Base-by-base conservation (phyloP, 2,888 invertebrate genomes). In the Phymatocera aterrima region DNA sequence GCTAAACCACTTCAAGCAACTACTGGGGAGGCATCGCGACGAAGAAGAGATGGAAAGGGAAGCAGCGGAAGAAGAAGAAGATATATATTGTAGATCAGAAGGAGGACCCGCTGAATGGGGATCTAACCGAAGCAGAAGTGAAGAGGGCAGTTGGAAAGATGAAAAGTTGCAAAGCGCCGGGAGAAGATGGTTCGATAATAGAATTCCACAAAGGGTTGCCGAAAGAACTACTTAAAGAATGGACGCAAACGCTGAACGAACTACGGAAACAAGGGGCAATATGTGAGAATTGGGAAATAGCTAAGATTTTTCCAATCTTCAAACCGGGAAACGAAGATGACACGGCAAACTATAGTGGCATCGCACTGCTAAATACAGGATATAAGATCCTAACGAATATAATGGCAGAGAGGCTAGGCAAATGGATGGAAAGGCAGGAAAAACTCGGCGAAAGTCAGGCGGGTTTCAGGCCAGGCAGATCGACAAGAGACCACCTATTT, bases 361-460 rank as follows among this genome's bases (percentile, higher is more conserved):
- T 83, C 18, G 79, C 81, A 37, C 60, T 83, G n/a, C 57, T 80
- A 2, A 83, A 83, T 37, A 64, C 79, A 12, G 51, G 80, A 4
- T 60, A 81, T 12, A 85, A 85, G 80, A 57, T 83, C 2, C 82
- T 83, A 37, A 84, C 85, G 0, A 31, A 78, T 0, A 46, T 84
- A 0, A 8, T 84, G 8, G 46, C 75, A 6, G 46, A 64, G 12
- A 57, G 83, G 24, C 24, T 84, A 24, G 31, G 74, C 1, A 40
- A 48, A 5, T 85, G 83, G 84, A 61, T 79, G 51, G 82, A 84
- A 60, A 21, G 40, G 0, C 68, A 82, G 3, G 60, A 82, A 0
- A 83, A 82, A 8, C 64, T 85, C 12, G 83, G 83, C 0, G 84
- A 86, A 61, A 79, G 80, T 46, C 86, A 85, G 80, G 79, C 82